These are phyloP conservation scores for Trichosurus vulpecula DNA, from an alignment of 2,797 vertebrate genomes.

Conservation along the genomic window DNA sequence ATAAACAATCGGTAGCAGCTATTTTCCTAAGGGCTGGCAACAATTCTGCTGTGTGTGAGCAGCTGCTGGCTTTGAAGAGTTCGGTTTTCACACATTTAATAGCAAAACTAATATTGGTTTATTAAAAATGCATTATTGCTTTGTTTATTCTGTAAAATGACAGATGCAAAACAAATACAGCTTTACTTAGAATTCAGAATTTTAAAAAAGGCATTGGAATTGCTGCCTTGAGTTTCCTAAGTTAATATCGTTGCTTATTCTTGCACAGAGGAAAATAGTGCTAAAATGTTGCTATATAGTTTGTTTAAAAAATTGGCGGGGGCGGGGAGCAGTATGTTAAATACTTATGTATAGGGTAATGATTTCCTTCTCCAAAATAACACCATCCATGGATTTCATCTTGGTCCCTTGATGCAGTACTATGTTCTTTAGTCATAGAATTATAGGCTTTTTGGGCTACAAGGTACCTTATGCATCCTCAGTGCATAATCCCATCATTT, in stretches of 20 bases:
- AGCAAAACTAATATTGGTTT: conserved; percentile 48
- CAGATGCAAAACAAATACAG: conserved; percentile 42
- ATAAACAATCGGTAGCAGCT: conserved; percentile 9
- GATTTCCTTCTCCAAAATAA: conserved; percentile 2
- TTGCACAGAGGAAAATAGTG: neutral
- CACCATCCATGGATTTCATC: neutral
- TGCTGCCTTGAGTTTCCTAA: neutral
- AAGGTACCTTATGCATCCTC: neutral
- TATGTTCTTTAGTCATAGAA: neutral
- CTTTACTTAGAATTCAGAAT: conserved; percentile 51
- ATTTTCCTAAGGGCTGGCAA: conserved; percentile 38
- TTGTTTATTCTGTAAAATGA: conserved; percentile 51
- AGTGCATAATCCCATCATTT: neutral
- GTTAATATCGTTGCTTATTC: neutral
- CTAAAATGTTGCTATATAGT: neutral
- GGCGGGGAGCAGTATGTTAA: neutral
- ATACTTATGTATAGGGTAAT: neutral
- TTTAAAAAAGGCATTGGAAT: neutral
- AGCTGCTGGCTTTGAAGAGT: conserved; percentile 25
- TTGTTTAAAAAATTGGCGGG: neutral
- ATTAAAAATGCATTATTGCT: conserved; percentile 42
- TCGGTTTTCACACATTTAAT: conserved; percentile 19
- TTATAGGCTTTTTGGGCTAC: neutral
- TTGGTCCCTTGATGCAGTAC: neutral
- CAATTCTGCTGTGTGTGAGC: neutral